A percentile compares a stretch with the other conserved stretches of the same genome.
Conservation (phyloP, 2,888 invertebrate species). For the Penaeus monodon region DNA sequence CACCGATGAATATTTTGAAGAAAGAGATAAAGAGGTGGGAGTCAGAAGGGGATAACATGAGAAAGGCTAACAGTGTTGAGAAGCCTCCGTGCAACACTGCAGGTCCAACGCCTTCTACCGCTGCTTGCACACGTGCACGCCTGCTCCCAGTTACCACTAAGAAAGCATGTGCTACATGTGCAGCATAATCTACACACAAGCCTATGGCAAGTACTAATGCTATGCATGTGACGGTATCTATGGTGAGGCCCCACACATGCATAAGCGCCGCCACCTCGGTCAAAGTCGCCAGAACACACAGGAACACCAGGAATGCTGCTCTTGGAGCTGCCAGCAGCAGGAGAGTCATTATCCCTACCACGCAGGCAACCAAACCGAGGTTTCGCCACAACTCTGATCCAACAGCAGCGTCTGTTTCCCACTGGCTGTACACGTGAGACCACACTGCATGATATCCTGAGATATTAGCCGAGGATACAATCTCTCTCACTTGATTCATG, state of each 20-base stretch:
- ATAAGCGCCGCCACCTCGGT: slow-evolving; percentile 68
- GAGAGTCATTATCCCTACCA: slow-evolving; percentile 84
- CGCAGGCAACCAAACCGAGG: slow-evolving; percentile 80
- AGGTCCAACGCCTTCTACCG: slow-evolving; percentile 80
- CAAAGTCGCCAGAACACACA: slow-evolving; percentile 76
- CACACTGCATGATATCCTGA: slow-evolving; percentile 54
- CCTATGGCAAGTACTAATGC: slow-evolving; percentile 85
- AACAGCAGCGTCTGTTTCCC: slow-evolving; percentile 73
- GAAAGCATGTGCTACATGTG: slow-evolving; percentile 78
- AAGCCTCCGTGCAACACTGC: slow-evolving; percentile 84
- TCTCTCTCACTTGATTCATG: slow-evolving; percentile 75
- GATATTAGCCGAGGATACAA: slow-evolving; percentile 47
- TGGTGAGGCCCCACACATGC: slow-evolving; percentile 82
- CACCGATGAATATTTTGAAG: slow-evolving; percentile 73
- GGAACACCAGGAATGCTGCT: slow-evolving; percentile 83
- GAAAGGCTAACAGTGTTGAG: slow-evolving; percentile 81
- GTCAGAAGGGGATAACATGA: slow-evolving; percentile 79
- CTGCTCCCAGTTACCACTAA: slow-evolving; percentile 76
- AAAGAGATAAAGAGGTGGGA: slow-evolving; percentile 84
- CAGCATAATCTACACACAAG: slow-evolving; percentile 85
- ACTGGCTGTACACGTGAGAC: slow-evolving; percentile 63
- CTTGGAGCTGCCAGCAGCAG: slow-evolving; percentile 82
- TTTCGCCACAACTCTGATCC: slow-evolving; percentile 82
- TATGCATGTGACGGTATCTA: slow-evolving; percentile 85
- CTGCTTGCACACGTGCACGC: slow-evolving; percentile 74